phyloP scores from a whole-genome alignment of 2,113 vertebrate species.

The Edolisoma coerulescens region DNA sequence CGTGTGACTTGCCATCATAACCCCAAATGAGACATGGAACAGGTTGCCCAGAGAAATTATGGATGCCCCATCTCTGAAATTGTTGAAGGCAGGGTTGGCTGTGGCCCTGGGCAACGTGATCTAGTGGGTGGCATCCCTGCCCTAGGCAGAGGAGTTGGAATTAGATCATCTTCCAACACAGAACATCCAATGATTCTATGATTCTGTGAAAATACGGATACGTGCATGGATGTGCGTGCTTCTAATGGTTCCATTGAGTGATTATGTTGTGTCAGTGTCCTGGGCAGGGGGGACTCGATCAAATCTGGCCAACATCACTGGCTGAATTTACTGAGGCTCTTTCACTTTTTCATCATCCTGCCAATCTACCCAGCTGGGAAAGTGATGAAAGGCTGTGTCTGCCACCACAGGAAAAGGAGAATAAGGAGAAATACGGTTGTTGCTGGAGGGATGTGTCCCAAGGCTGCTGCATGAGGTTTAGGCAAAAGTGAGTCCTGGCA shows the following conservation, averaged over 20 bases:
- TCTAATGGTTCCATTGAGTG: not conserved
- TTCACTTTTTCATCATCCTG: not conserved
- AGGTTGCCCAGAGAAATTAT: not conserved
- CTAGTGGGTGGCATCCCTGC: not conserved
- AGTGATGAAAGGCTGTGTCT: not conserved
- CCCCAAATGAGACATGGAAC: not conserved
- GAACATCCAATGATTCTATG: not conserved
- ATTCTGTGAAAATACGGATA: not conserved
- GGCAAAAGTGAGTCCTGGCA: not conserved
- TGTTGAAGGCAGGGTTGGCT: not conserved
- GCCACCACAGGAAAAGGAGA: not conserved
- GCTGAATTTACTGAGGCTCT: not conserved
- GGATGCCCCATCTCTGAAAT: not conserved
- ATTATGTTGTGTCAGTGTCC: not conserved
- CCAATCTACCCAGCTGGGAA: not conserved
- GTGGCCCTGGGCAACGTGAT: not conserved
- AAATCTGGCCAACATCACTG: not conserved
- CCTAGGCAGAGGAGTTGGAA: not conserved
- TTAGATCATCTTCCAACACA: not conserved
- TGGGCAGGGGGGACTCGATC: not conserved
- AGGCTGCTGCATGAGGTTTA: not conserved
- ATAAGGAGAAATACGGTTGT: not conserved
- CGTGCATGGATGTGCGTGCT: not conserved
- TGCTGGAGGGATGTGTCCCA: not conserved
- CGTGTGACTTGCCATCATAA: not conserved